Evolutionary conservation across 2,113 vertebrate genomes (phyloP).

Genomic region (Caretta caretta): DNA sequence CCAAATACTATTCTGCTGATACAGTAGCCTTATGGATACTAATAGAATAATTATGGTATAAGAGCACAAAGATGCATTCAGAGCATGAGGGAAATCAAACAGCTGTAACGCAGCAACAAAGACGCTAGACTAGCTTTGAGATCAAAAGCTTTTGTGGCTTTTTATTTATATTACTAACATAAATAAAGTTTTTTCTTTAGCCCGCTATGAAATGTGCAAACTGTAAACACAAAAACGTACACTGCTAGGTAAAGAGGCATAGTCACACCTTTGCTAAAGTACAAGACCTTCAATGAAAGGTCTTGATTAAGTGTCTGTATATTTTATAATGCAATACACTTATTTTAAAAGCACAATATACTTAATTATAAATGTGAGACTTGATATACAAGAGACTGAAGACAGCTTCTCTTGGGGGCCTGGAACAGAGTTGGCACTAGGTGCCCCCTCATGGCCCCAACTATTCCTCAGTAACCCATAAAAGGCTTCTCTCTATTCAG

Average conservation of each 20-base stretch:
- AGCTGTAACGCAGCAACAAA: not conserved
- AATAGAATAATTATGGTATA: slow-evolving; percentile 43
- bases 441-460: not conserved
- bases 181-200: slow-evolving; percentile 37
- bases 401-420: not conserved
- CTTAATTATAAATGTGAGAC: not conserved
- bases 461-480: not conserved
- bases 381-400: not conserved
- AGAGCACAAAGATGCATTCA: slow-evolving; percentile 47
- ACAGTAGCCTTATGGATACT: slow-evolving; percentile 11
- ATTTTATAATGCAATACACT: not conserved
- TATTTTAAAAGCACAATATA: not conserved
- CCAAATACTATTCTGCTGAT: slow-evolving; percentile 12
- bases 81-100: slow-evolving; percentile 32
- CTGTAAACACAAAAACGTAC: not conserved
- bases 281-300: not conserved
- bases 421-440: not conserved
- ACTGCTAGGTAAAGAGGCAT: not conserved
- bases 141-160: slow-evolving; percentile 17
- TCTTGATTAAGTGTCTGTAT: not conserved
- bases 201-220: not conserved
- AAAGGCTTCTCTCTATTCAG: not conserved
- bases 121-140: not conserved
- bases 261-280: not conserved
- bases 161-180: slow-evolving; percentile 9